Base-by-base conservation (phyloP, 92 coral and sea anemone species). In the Hydrozoanthus gracilis region DNA sequence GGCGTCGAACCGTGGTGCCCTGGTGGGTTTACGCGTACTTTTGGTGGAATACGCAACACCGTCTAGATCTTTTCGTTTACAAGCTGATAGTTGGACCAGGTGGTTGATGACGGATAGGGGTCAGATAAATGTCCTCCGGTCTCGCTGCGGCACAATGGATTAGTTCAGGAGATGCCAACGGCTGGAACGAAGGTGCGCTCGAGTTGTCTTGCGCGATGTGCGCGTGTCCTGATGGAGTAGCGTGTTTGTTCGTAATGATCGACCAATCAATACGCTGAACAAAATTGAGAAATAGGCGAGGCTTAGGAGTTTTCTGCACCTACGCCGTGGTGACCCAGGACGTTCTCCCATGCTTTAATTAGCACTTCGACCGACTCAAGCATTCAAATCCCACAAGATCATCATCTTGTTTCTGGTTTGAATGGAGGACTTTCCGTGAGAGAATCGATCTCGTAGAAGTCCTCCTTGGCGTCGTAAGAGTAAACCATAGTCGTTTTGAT, bases 291-390 rank as follows among this genome's bases (percentile, higher is more conserved):
- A 82, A 56, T 51, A 82, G 47, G 39, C 45, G 76, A 39, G 56
- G 20, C 60, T 3, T 82, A 65, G 61, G 73, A 39, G 45, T 82
- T 82, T 47, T 82, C 77, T 51, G 54, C 60, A 51, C 62, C 86
- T 51, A 66, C 58, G 62, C 72, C 64, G 60, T 82, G 86, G 16
- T 82, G 75, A 82, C 75, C 86, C 7, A 82, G 86, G 52, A 82
- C 17, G 47, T 58, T 58, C 12, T 61, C 74, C 86, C 77, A 82
- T 66, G 86, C 74, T 48, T 8, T 13, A 2, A 2, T 27, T 27
- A 49, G 51, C 74, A 27, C 45, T 71, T 51, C 9, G 74, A 15
- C 86, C 86, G 4, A 82, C 86, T 66, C 86, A 51, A 80, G 76
- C 86, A 62, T 80, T 80, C 15, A 80, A 80, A 46, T 27, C 75